phyloP scores from a whole-genome alignment of 2,797 vertebrate genomes.

The Myotis pilosus region DNA sequence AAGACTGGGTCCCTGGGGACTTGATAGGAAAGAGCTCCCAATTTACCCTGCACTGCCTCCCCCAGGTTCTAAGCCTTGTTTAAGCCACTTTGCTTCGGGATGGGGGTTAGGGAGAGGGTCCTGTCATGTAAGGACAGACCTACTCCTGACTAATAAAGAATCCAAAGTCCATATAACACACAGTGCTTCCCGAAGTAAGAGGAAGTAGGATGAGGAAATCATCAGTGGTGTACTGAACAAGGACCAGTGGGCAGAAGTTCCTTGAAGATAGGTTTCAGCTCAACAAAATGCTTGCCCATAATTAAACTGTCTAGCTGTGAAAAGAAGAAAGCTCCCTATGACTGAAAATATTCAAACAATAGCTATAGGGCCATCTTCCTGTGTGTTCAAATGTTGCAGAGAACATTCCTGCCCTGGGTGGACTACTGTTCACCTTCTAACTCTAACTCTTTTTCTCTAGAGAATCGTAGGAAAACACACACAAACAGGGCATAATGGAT shows the following conservation, averaged over 20 bases:
- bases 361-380: neutral
- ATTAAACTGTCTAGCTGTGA: neutral
- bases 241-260: neutral
- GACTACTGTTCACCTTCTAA: neutral
- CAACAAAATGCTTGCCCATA: neutral
- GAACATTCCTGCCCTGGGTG: neutral
- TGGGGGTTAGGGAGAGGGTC: neutral
- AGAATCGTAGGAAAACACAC: neutral
- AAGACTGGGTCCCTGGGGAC: neutral
- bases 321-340: neutral
- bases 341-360: neutral
- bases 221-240: neutral
- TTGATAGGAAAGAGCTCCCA: neutral
- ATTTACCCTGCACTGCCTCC: neutral
- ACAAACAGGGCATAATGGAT: neutral
- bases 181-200: neutral
- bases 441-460: conserved; percentile 26
- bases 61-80: neutral
- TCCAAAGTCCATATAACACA: neutral
- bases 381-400: neutral
- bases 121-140: neutral
- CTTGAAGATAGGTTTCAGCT: neutral
- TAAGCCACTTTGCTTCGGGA: neutral
- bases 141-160: neutral
- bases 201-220: neutral